Evolutionary conservation across 2,888 invertebrate species (phyloP).

Genomic region (Drosophila peninsularis): DNA sequence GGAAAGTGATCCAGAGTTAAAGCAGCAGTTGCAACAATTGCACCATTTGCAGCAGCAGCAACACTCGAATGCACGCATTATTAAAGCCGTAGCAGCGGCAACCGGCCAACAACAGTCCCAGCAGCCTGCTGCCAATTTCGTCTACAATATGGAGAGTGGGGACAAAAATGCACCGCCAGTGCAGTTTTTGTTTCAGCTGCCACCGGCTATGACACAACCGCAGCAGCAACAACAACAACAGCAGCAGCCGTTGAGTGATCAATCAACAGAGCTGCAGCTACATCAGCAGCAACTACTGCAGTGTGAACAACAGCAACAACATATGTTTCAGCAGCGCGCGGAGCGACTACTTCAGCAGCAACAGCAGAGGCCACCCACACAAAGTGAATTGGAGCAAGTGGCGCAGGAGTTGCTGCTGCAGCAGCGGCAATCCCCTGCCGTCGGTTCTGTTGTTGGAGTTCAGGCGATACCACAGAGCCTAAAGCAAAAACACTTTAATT

Average conservation of each 20-base stretch:
- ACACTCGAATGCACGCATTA: constrained; percentile 81
- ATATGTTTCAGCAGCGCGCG: constrained; percentile 77
- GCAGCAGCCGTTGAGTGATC: constrained; percentile 52
- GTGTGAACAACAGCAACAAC: constrained; percentile 72
- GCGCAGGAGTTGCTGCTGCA: constrained; percentile 83
- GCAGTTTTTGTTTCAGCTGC: constrained; percentile 84
- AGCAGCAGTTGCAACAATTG: constrained; percentile 76
- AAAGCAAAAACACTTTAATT: constrained; percentile 78
- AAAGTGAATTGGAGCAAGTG: constrained; percentile 81
- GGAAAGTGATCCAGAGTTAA: constrained; percentile 79
- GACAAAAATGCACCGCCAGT: constrained; percentile 84
- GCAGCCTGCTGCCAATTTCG: constrained; percentile 83
- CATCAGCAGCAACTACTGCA: constrained; percentile 67
- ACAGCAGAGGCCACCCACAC: constrained; percentile 75
- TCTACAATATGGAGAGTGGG: constrained; percentile 84
- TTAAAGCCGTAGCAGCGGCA: constrained; percentile 81
- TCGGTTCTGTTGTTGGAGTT: constrained; percentile 59
- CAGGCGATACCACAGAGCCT: constrained; percentile 73
- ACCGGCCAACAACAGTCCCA: constrained; percentile 70
- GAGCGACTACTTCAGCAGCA: constrained; percentile 74
- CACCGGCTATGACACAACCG: constrained; percentile 75
- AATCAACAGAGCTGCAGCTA: constrained; percentile 56
- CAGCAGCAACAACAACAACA: constrained; percentile 64
- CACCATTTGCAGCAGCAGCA: constrained; percentile 79
- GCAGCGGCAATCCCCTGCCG: constrained; percentile 76